Evolutionary conservation across 2,113 vertebrate species (phyloP).

Genomic region (Sciurus niger): DNA sequence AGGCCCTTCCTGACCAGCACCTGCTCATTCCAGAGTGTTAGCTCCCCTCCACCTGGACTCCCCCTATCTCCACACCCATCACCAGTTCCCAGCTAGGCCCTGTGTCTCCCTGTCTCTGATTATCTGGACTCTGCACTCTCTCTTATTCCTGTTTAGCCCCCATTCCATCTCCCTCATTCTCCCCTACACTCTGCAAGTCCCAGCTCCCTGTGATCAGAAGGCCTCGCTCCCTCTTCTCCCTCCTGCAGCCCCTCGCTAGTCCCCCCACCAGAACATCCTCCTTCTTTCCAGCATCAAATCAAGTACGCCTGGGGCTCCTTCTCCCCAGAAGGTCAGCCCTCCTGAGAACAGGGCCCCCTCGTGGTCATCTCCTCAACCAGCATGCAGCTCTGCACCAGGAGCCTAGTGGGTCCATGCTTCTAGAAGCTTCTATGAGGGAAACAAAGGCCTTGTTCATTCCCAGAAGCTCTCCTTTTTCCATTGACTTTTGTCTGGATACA

Average conservation of each 20-base stretch:
- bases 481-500: neutral
- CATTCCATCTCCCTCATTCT: no score
- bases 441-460: neutral
- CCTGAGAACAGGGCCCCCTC: rapidly evolving
- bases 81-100: neutral
- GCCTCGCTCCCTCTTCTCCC: neutral
- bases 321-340: neutral
- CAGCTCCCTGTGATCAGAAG: neutral
- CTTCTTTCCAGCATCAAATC: no score
- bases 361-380: neutral
- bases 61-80: rapidly evolving
- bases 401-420: neutral
- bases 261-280: neutral
- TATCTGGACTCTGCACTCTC: neutral
- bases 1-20: neutral
- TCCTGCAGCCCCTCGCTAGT: neutral
- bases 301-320: neutral
- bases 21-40: neutral
- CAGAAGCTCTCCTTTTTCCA: neutral
- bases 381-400: no score
- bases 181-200: neutral
- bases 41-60: rapidly evolving
- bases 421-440: neutral
- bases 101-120: neutral
- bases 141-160: neutral